Evolutionary conservation across 2,113 vertebrate species (phyloP).

Genomic region (Apteryx mantelli): DNA sequence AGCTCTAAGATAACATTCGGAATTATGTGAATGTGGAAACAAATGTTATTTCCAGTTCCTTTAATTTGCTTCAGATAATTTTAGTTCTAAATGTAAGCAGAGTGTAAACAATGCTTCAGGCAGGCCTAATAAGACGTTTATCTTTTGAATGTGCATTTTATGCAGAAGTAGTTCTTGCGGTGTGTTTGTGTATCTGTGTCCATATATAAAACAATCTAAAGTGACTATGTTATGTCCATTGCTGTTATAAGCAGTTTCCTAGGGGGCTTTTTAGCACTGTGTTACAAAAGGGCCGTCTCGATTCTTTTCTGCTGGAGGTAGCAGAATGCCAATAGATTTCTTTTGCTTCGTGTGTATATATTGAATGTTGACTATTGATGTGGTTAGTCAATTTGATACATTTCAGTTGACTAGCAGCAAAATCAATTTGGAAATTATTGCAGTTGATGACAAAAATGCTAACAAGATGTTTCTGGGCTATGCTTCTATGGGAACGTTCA

Average conservation of each 20-base stretch:
- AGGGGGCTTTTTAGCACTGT: neutral
- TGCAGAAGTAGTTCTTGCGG: neutral
- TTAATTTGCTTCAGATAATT: neutral
- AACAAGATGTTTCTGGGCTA: neutral
- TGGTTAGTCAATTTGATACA: neutral
- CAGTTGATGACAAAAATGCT: neutral
- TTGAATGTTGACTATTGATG: neutral
- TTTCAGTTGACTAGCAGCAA: neutral
- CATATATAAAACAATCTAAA: rapidly evolving
- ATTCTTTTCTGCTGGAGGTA: neutral
- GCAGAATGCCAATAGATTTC: neutral
- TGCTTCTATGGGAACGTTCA: neutral
- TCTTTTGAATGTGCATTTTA: neutral
- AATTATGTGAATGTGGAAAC: neutral
- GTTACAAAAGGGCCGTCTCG: neutral
- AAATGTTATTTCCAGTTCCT: neutral
- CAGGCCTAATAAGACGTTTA: neutral
- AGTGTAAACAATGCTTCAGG: neutral
- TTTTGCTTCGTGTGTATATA: neutral
- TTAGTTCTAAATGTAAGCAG: neutral
- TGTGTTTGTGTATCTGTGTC: neutral
- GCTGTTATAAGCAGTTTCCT: neutral
- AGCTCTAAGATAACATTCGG: neutral
- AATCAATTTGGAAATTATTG: neutral
- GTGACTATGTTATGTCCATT: neutral